A percentile compares a stretch with the other conserved stretches of the same genome.
These are phyloP conservation scores for Willisornis vidua DNA, from an alignment of 2,113 vertebrate species.

Conservation along the genomic window DNA sequence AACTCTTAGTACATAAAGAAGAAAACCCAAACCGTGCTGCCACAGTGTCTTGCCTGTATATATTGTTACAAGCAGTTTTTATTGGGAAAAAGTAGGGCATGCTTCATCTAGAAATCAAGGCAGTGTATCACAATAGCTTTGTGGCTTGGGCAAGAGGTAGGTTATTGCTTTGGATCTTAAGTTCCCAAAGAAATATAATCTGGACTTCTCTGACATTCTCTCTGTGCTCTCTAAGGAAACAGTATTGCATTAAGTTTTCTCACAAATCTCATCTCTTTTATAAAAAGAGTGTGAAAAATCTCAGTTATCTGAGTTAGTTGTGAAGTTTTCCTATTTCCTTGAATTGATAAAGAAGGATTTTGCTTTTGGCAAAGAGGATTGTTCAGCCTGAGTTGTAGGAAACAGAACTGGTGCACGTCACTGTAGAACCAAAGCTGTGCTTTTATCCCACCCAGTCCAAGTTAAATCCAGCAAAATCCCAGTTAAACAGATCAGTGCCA, in stretches of 20 bases:
- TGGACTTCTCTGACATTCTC: not conserved
- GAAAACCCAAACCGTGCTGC: not conserved
- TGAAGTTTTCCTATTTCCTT: not conserved
- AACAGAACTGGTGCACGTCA: not conserved
- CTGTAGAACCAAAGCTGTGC: not conserved
- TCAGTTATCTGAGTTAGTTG: not conserved
- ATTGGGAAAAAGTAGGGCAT: not conserved
- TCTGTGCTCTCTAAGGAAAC: not conserved
- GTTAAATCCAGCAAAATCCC: not conserved
- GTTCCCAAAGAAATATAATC: not conserved
- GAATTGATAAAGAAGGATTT: not conserved
- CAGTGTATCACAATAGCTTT: constrained; percentile 12
- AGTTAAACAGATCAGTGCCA: not conserved
- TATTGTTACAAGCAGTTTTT: not conserved
- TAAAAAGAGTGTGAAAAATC: not conserved
- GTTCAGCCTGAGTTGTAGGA: not conserved
- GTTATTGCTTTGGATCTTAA: constrained; percentile 12
- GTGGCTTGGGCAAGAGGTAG: not conserved
- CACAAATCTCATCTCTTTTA: not conserved
- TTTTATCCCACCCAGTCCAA: not conserved
- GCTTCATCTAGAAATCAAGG: not conserved
- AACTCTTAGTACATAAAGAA: not conserved
- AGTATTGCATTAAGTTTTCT: not conserved
- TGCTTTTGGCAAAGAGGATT: not conserved
- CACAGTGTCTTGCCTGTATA: not conserved